A percentile compares a stretch with the other conserved stretches of the same genome.
These are phyloP conservation scores for Agriopis marginaria DNA, from an alignment of 2,888 invertebrate species.

Conservation along the genomic window DNA sequence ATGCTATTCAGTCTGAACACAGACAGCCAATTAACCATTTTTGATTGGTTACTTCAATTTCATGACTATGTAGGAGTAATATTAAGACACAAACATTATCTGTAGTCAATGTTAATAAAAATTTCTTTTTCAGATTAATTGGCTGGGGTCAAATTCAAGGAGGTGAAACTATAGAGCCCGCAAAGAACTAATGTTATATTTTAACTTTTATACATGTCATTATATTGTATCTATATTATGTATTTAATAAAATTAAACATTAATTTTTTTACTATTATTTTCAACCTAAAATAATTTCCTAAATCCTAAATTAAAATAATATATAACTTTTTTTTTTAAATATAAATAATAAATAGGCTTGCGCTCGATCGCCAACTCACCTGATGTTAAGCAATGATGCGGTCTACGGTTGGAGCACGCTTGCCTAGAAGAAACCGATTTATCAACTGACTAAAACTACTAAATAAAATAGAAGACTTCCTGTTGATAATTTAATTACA, in stretches of 20 bases:
- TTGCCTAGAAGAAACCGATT: too few relatives aligned
- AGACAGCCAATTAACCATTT: too few relatives aligned
- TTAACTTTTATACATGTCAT: conserved; percentile 70
- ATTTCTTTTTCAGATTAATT: conserved; percentile 91
- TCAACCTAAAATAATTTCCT: background rate
- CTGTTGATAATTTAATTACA: conserved; percentile 27
- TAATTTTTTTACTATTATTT: conserved; percentile 17
- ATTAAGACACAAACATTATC: too few relatives aligned
- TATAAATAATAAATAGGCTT: too few relatives aligned
- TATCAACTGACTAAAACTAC: background rate
- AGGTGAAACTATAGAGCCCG: conserved; percentile 97
- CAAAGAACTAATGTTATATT: conserved; percentile 80
- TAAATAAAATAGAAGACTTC: background rate
- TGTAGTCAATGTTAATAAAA: background rate
- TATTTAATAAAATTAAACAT: conserved; percentile 50
- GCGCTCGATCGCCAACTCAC: too few relatives aligned
- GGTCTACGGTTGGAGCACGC: too few relatives aligned
- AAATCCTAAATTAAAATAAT: too few relatives aligned
- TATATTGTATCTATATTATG: conserved; percentile 53
- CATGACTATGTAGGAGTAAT: too few relatives aligned
- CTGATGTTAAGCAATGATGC: too few relatives aligned
- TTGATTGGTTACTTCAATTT: too few relatives aligned
- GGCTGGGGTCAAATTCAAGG: conserved; percentile 99
- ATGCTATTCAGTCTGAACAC: too few relatives aligned
- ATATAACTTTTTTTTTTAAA: background rate